phyloP scores from a whole-genome alignment of 2,797 vertebrate genomes.

The Rhincodon typus region DNA sequence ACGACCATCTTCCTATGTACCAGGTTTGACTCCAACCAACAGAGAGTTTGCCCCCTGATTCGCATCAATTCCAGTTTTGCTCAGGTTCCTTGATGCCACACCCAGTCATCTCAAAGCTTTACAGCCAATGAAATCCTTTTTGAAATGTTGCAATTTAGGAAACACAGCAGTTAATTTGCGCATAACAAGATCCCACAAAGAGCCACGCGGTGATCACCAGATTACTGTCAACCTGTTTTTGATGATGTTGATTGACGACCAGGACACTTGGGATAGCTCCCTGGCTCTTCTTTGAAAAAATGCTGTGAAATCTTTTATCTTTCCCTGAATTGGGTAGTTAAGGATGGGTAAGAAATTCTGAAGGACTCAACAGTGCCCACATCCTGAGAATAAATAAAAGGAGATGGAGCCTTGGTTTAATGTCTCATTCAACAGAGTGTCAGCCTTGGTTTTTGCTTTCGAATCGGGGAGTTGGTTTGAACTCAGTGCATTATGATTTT shows the following conservation, averaged over 20 bases:
- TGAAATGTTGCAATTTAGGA: background rate
- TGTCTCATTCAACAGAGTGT: background rate
- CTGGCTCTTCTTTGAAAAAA: background rate
- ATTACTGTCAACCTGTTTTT: no score
- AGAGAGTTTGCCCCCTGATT: no score
- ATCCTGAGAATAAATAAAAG: no score
- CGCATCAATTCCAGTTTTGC: no score
- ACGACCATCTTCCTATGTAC: no score
- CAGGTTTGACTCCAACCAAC: no score
- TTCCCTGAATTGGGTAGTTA: background rate
- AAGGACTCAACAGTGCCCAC: no score
- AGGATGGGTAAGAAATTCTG: no score
- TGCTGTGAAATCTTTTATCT: background rate
- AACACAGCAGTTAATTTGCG: background rate
- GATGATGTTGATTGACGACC: background rate
- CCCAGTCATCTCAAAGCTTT: background rate
- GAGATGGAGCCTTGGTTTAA: no score
- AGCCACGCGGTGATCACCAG: no score
- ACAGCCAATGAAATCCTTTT: background rate
- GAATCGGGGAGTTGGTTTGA: background rate
- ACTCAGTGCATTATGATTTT: background rate
- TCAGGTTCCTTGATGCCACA: no score
- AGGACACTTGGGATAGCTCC: background rate
- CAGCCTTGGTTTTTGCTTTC: background rate
- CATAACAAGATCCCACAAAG: background rate